A percentile compares a stretch with the other conserved stretches of the same genome.
phyloP scores from a whole-genome alignment of 1,140 invertebrate genomes.

The Lanistes nyassanus region DNA sequence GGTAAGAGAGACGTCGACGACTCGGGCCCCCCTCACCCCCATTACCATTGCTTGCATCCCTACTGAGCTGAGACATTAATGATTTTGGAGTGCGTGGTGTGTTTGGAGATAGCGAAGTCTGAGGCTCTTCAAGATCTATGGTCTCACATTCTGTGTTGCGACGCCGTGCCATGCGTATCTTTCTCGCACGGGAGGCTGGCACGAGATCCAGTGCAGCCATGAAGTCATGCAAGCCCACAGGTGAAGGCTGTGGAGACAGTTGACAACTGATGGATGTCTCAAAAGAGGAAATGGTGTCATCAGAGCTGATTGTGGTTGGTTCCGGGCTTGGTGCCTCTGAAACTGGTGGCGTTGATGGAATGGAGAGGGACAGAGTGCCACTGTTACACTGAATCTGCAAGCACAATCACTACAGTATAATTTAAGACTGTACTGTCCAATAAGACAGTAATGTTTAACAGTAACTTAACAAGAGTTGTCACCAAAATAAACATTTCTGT shows the following conservation, averaged over 20 bases:
- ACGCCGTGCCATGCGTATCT: slow-evolving; percentile 35
- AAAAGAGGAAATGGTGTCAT: slow-evolving; percentile 1
- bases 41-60: slow-evolving; percentile 40
- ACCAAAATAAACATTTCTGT: too few species aligned
- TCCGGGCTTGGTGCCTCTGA: slow-evolving; percentile 13
- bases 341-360: slow-evolving; percentile 16
- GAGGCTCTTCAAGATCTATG: slow-evolving; percentile 47
- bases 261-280: not conserved
- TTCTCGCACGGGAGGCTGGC: slow-evolving; percentile 46
- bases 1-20: slow-evolving; percentile 32
- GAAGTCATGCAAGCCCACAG: slow-evolving; percentile 8
- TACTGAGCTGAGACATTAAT: slow-evolving; percentile 57
- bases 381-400: slow-evolving; percentile 23
- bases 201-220: slow-evolving; percentile 40
- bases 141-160: slow-evolving; percentile 55
- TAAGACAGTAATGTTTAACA: too few species aligned
- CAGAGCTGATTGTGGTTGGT: slow-evolving; percentile 5
- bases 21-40: slow-evolving; percentile 17
- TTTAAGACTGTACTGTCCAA: too few species aligned
- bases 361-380: not conserved
- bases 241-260: not conserved
- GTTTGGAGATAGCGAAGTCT: slow-evolving; percentile 46
- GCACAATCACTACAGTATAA: too few species aligned
- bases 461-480: too few species aligned
- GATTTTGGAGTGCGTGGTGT: slow-evolving; percentile 58